phyloP scores from a whole-genome alignment of 2,888 invertebrate species.

The Spatulosminthurus flaviceps region DNA sequence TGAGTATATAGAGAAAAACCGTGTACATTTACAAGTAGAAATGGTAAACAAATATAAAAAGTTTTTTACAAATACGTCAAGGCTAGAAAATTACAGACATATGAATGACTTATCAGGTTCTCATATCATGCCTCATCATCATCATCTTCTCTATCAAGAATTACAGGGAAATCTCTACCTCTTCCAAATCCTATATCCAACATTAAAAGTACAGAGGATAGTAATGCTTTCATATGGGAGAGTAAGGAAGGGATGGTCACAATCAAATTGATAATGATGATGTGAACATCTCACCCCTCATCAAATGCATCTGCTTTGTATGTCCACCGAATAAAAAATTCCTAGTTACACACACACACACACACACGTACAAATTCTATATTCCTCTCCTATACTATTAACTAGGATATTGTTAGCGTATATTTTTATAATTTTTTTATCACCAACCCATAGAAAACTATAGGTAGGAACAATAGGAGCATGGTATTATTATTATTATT shows the following conservation, averaged over 20 bases:
- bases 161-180: constrained; percentile 2
- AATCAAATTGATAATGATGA: constrained; percentile 47
- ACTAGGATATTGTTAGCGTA: too few relatives aligned
- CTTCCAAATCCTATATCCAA: not conserved
- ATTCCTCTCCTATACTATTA: too few relatives aligned
- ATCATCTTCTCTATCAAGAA: constrained; percentile 22
- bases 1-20: too few relatives aligned
- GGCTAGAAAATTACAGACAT: constrained; percentile 8
- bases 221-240: not conserved
- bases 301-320: constrained; percentile 40
- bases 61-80: not conserved
- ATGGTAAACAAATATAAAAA: constrained; percentile 1
- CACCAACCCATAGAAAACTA: too few relatives aligned
- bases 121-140: constrained; percentile 38
- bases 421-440: too few relatives aligned
- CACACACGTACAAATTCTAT: too few relatives aligned
- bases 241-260: constrained; percentile 27
- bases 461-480: too few relatives aligned
- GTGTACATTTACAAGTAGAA: too few relatives aligned
- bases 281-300: constrained; percentile 38
- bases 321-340: constrained; percentile 10
- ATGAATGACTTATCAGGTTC: constrained; percentile 33
- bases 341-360: not conserved
- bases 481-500: too few relatives aligned
- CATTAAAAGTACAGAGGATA: too few relatives aligned